Evolutionary conservation across 2,888 invertebrate species (phyloP), one percentile per base, ranked within the genome.

Genomic region (Yponomeuta evonymella): DNA sequence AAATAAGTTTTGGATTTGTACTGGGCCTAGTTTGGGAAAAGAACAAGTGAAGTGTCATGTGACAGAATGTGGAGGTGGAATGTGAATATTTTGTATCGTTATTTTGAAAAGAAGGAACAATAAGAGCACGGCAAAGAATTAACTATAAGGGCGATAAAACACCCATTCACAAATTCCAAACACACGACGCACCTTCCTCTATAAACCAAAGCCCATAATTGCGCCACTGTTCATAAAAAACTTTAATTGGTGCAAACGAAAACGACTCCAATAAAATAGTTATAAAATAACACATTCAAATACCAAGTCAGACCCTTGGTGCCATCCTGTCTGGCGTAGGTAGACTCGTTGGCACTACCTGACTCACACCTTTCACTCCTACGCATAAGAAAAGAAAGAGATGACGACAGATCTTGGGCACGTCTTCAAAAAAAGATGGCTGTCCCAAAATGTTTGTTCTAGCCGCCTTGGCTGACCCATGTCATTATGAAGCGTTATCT

Each of bases 401-500:
- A 78, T 72, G 72, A 73, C 29, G 69, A 67, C 62, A 73, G 70
- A 15, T 58, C 15, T 29, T n/a, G 65, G 30, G 67, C 4, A 67
- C 68, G 72, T 72, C 75, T 76, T 77, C 76, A 77, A 82, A 83
- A 83, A 82, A 84, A 82, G 75, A 82, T 83, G 82, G 83, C 82
- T 79, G 64, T 51, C 76, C 79, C 79, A 76, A 82, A 79, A 79
- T 92, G 89, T 92, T 92, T 92, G 91, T 91, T 91, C 91, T 90
- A 90, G 85, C 91, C 91, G 91, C 90, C 85, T 79, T 82, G 81
- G 78, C 85, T 86, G 88, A 89, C 90, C 90, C 89, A 86, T 83
- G 87, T 90, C 91, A 90, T 90, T 90, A 91, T 89, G 83, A 82
- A 88, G 88, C 88, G 90, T 90, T 90, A 90, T 89, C 87, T 86